Base-by-base conservation (phyloP, 2,888 invertebrate species). In the Ariolimax columbianus region DNA sequence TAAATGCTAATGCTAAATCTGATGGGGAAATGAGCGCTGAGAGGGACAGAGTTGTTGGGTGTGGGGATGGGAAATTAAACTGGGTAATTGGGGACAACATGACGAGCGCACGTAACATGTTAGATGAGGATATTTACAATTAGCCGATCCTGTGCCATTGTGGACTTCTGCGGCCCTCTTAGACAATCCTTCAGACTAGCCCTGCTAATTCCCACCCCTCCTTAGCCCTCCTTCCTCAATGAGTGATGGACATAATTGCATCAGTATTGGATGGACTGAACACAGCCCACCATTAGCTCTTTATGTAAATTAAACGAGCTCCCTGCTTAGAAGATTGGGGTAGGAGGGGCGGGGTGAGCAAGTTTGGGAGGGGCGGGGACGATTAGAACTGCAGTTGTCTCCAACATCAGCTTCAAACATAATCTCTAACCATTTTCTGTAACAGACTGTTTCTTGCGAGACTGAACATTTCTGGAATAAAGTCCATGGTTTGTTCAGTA, bases 301-400 rank as follows among this genome's bases (percentile, higher is more conserved):
- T 47, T 79, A 78, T 78, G 66, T n/a, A 78, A 63, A 78, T 78
- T 55, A 14, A 36, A 77, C 23, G 19, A 59, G 59, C 43, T 75
- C 75, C 75, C 47, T 19, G 9, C 4, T 47, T n/a, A 33, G 14
- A 9, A n/a, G 47, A 30, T 23, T 40, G 36, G 51, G 7, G 30
- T 17, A 47, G 30, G 75, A 51, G 30, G 11, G 7, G n/a, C n/a
- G n/a, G n/a, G n/a, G n/a, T n/a, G n/a, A n/a, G n/a, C 14, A 55
- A 55, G 55, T 19, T 23, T 55, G 55, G 55, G 55, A 14, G 23
- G 55, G 55, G 23, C 2, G 55, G 55, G 55, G 55, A 55, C 3
- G 23, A 6, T 55, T 55, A n/a, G n/a, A n/a, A n/a, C 55, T 55
- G 23, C 23, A 2, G 19, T 23, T 7, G 55, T 23, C 55, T 55